Evolutionary conservation across 2,797 vertebrate genomes (phyloP), one percentile per base, ranked within the genome.

Genomic region (Sarcoramphus papa): DNA sequence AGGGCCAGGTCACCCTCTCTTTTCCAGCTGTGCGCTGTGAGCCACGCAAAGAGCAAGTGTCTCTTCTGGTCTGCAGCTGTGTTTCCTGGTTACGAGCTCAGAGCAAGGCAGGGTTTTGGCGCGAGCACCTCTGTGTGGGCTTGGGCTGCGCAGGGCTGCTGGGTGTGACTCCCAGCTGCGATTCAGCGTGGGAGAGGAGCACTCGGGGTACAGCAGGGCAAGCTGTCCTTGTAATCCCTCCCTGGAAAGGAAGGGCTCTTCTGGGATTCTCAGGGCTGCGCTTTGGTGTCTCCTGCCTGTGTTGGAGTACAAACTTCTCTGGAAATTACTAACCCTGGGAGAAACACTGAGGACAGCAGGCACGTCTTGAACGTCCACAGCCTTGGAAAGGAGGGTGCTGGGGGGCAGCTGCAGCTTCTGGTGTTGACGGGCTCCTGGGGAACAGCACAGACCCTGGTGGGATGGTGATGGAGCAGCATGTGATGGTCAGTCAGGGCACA

Each of bases 381-480:
- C 37, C 31, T 65, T 76, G 63, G 22, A 67, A 65, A 70, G 8
- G 6, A 5, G 13, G 1, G 2, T 83, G 18, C 47, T 57, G 30
- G 33, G 50, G 16, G 12, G 18, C 31, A 79, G 35, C 47, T 69
- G 63, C 18, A 62, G 30, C 40, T 88, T 64, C 64, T 85, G 13
- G 1, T 78, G 12, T 57, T 80, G 56, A 19, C 5, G 3, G 72
- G 12, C 23, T 76, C 11, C 35, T 69, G 41, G 28, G 28, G 35
- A 85, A n/a, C 3, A 3, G 5, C n/a, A 41, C 14, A 4, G 43
- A n/a, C 1, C 0, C 2, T 60, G 65, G 7, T 74, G 62, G 23
- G 53, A 10, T 76, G 54, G 40, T 88, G 90, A 22, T 5, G 1
- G 51, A 83, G 31, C 35, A 69, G 70, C 47, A 28, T 22, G 28